These are phyloP conservation scores for Zoanthus solanderi DNA, from an alignment of 92 coral and sea anemone genomes.

Conservation along the genomic window DNA sequence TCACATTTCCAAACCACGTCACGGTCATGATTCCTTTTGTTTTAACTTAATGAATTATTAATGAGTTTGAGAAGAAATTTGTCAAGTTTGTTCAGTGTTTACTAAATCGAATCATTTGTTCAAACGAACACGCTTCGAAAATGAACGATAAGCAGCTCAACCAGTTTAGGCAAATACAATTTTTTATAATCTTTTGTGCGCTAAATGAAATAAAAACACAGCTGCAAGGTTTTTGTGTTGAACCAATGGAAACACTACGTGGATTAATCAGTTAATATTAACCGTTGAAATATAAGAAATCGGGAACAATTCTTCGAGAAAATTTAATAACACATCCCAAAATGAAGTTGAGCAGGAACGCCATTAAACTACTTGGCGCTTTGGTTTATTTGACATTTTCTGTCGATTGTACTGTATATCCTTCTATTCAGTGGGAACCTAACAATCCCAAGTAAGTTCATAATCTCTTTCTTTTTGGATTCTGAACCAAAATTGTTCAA, in stretches of 20 bases:
- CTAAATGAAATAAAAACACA: not conserved
- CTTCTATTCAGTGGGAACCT: constrained; percentile 56
- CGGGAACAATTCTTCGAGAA: not conserved
- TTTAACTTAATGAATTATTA: too few relatives aligned
- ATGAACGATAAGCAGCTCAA: not conserved
- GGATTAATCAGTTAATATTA: not conserved
- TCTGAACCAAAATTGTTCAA: not conserved
- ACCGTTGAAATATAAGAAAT: not conserved
- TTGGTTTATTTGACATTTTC: not conserved
- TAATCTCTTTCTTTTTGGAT: not conserved
- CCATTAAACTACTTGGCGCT: not conserved
- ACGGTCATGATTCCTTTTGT: too few relatives aligned
- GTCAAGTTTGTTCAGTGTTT: not conserved
- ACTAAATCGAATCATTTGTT: not conserved
- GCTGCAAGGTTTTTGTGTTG: not conserved
- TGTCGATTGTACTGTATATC: constrained; percentile 26
- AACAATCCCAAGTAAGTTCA: constrained; percentile 56
- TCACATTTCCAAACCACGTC: too few relatives aligned
- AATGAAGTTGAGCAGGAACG: not conserved
- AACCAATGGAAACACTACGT: not conserved
- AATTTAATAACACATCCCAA: not conserved
- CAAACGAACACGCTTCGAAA: not conserved
- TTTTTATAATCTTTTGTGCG: not conserved
- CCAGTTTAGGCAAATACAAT: not conserved
- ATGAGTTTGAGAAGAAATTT: too few relatives aligned